Evolutionary conservation across 2,888 invertebrate species (phyloP).

Genomic region (Iselma pallidipennis): DNA sequence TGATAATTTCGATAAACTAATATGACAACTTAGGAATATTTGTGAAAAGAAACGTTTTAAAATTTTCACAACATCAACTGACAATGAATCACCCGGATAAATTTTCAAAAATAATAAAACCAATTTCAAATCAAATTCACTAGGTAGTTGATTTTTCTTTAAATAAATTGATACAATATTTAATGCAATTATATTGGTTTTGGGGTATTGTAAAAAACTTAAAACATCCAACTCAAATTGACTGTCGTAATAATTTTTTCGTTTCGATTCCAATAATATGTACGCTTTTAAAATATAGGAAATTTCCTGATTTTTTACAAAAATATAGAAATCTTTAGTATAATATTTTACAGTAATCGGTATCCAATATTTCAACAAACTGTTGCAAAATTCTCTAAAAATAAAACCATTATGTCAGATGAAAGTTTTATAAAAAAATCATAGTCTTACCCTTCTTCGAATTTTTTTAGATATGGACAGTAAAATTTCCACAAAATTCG

Average conservation of each 20-base stretch:
- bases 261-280: constrained; percentile 33
- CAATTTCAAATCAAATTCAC: constrained; percentile 23
- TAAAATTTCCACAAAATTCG: constrained; percentile 34
- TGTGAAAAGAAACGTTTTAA: constrained; percentile 31
- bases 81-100: constrained; percentile 23
- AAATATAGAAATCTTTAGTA: constrained; percentile 32
- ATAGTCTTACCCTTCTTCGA: constrained; percentile 41
- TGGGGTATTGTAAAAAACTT: constrained; percentile 20
- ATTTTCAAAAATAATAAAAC: constrained; percentile 24
- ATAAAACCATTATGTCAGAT: constrained; percentile 1
- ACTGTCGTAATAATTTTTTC: constrained; percentile 22
- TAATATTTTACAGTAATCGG: constrained; percentile 33
- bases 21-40: constrained; percentile 28
- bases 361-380: constrained; percentile 42
- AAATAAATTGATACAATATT: constrained; percentile 32
- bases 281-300: constrained; percentile 31
- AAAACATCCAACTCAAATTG: constrained; percentile 18
- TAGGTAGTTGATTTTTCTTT: constrained; percentile 31
- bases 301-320: constrained; percentile 23
- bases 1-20: constrained; percentile 16
- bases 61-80: constrained; percentile 25
- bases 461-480: constrained; percentile 18
- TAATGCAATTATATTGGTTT: constrained; percentile 28
- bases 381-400: constrained; percentile 43
- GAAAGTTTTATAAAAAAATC: constrained; percentile 4